Conservation (phyloP, 2,113 vertebrate genomes). For the Dipodomys spectabilis region DNA sequence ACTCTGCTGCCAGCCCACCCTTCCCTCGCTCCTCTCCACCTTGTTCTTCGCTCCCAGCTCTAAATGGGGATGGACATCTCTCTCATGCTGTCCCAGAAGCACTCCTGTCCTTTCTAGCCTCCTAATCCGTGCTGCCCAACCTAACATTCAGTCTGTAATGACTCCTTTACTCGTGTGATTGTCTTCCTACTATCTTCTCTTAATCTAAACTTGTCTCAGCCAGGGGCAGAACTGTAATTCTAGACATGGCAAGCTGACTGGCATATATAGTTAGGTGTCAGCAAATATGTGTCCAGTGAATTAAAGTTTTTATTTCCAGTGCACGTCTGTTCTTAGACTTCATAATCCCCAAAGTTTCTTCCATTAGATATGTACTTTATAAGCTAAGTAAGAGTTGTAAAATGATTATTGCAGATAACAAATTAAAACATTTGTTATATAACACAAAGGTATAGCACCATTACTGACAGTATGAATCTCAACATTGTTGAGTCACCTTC, state of each 20-base stretch:
- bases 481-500: not conserved
- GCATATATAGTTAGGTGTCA: not conserved
- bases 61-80: too few relatives aligned
- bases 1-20: not conserved
- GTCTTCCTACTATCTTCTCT: not conserved
- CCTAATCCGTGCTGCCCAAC: not conserved
- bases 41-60: constrained; percentile 23
- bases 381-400: not conserved
- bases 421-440: not conserved
- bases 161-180: not conserved
- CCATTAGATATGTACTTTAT: not conserved
- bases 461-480: not conserved
- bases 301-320: not conserved
- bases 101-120: not conserved
- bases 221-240: not conserved
- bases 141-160: not conserved
- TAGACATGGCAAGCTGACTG: not conserved
- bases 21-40: not conserved
- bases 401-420: constrained; percentile 12
- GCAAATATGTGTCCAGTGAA: not conserved
- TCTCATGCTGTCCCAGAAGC: not conserved
- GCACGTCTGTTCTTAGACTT: not conserved
- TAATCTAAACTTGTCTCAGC: not conserved
- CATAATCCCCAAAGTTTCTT: not conserved
- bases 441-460: not conserved